These are phyloP conservation scores for Erethizon dorsatum DNA, from an alignment of 2,797 vertebrate genomes.

Conservation along the genomic window DNA sequence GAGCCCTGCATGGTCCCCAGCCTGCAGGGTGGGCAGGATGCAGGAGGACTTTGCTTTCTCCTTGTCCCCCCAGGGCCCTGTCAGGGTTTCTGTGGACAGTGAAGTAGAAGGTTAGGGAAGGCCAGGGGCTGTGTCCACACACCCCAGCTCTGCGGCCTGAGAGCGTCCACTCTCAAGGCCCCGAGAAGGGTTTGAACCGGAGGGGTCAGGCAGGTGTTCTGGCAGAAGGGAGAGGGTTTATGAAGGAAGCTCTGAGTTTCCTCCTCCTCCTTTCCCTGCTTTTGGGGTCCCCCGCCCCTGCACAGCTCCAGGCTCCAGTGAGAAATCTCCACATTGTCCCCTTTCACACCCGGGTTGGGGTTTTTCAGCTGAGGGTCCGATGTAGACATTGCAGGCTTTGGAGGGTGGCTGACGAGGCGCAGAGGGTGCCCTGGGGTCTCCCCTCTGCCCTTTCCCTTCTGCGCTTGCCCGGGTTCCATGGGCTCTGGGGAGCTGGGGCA, in stretches of 20 bases:
- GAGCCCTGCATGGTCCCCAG: conserved; percentile 1
- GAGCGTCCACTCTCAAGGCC: conserved; percentile 46
- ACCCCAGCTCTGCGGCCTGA: neutral
- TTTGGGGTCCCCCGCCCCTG: too few species aligned
- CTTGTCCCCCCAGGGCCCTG: neutral
- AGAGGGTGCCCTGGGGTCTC: neutral
- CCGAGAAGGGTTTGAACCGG: conserved; percentile 49
- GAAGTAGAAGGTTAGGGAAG: conserved; percentile 42
- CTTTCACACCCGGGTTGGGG: neutral
- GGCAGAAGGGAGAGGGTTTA: neutral
- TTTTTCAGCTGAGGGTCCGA: neutral
- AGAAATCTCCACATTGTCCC: neutral
- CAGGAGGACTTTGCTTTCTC: conserved; percentile 51
- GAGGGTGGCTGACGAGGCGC: neutral
- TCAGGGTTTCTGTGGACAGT: conserved; percentile 65
- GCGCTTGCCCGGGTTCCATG: neutral
- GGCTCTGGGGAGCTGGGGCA: neutral
- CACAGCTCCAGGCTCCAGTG: neutral
- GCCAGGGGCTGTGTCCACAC: conserved; percentile 6
- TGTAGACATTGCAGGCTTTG: neutral
- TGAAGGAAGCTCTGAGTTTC: neutral
- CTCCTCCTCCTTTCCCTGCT: neutral
- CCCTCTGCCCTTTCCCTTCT: neutral
- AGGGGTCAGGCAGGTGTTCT: conserved; percentile 31
- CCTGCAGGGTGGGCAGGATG: neutral